A percentile compares a stretch with the other conserved stretches of the same genome.
Conservation (phyloP, 2,797 vertebrate species). For the Ctenopoma kingsleyae region DNA sequence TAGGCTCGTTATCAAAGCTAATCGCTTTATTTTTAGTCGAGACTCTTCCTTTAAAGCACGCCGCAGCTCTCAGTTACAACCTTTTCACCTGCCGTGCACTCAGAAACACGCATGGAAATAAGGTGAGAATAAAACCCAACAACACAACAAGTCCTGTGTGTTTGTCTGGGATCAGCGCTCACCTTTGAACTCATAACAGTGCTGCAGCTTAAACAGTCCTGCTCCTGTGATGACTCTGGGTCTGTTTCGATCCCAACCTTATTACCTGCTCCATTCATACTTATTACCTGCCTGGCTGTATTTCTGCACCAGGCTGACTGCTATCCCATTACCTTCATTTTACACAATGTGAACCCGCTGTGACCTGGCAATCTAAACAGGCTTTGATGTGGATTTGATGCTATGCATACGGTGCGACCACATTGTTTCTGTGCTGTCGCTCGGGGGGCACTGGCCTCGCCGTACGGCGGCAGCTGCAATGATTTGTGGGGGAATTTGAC, state of each 20-base stretch:
- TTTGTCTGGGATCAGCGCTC: constrained; percentile 60
- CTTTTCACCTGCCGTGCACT: constrained; percentile 30
- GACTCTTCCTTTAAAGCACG: neutral
- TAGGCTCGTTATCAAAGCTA: neutral
- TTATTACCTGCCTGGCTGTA: constrained; percentile 75
- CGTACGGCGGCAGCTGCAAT: constrained; percentile 60
- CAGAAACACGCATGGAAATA: constrained; percentile 33
- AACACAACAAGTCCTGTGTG: constrained; percentile 34
- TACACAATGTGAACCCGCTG: constrained; percentile 68
- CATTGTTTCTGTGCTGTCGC: constrained; percentile 75
- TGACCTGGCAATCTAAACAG: constrained; percentile 81
- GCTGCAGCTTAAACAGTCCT: constrained; percentile 64
- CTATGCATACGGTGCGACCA: constrained; percentile 66
- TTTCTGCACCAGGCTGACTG: constrained; percentile 62
- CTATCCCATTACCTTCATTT: constrained; percentile 81
- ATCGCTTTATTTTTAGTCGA: constrained; percentile 11
- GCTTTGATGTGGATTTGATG: constrained; percentile 81
- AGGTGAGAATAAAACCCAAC: constrained; percentile 20
- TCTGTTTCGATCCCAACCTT: constrained; percentile 75
- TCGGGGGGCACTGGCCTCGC: constrained; percentile 56
- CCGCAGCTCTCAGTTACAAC: neutral
- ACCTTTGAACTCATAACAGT: constrained; percentile 73
- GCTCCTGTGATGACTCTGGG: constrained; percentile 66
- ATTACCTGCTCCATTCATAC: constrained; percentile 76
- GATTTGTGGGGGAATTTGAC: constrained; percentile 82